Percentiles rank a stretch among this genome's conserved stretches.
Evolutionary conservation across 2,797 vertebrate species (phyloP).

Genomic region (Podarcis siculus): DNA sequence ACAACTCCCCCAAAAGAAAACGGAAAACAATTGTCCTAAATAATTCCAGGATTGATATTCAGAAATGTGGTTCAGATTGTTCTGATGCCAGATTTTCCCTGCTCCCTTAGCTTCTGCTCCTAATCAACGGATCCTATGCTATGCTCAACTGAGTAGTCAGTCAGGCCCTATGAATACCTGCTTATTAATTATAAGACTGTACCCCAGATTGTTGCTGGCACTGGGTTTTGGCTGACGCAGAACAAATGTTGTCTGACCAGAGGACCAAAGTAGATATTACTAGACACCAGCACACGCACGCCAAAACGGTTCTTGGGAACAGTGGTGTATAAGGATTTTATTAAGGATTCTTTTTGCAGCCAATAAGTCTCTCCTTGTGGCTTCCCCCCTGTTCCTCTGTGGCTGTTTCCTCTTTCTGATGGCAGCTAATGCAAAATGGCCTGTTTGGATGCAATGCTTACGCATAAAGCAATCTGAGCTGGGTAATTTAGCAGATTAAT

Average conservation of each 20-base stretch:
- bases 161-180: constrained; percentile 24
- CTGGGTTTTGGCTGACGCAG: constrained; percentile 31
- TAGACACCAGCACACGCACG: constrained; percentile 26
- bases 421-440: constrained; percentile 66
- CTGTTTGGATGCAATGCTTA: constrained; percentile 60
- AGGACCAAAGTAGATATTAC: constrained; percentile 69
- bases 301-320: constrained; percentile 55
- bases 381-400: constrained; percentile 32
- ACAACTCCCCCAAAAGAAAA: not conserved
- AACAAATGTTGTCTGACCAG: constrained; percentile 66
- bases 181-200: constrained; percentile 65
- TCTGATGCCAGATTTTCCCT: constrained; percentile 60
- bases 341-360: constrained; percentile 56
- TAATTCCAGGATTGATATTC: constrained; percentile 78
- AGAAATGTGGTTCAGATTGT: constrained; percentile 60
- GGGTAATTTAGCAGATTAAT: constrained; percentile 73
- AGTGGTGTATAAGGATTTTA: constrained; percentile 53
- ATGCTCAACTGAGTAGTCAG: constrained; percentile 41
- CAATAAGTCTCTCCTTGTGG: constrained; percentile 58
- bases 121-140: constrained; percentile 66
- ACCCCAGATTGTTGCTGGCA: constrained; percentile 33
- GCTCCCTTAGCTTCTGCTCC: constrained; percentile 25
- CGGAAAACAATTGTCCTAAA: constrained; percentile 67
- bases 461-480: constrained; percentile 52
- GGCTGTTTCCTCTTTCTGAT: constrained; percentile 68